These are phyloP conservation scores for Saccostrea echinata DNA, from an alignment of 1,140 invertebrate genomes.

Conservation along the genomic window DNA sequence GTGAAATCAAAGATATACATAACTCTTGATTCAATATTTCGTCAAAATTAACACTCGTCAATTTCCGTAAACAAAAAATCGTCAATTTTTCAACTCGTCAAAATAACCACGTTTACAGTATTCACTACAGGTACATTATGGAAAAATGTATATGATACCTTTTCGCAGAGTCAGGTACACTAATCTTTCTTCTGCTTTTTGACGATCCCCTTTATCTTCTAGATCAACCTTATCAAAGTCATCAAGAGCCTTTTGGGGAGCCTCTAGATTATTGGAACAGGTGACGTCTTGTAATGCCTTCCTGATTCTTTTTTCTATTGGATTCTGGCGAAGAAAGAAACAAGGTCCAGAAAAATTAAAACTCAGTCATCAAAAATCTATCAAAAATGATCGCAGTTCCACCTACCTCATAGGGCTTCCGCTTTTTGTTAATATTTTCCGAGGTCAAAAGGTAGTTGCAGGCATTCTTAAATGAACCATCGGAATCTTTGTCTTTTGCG, in stretches of 20 bases:
- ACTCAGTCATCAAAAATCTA: not conserved
- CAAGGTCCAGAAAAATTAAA: not conserved
- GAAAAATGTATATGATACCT: not conserved
- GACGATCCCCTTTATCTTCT: constrained; percentile 29
- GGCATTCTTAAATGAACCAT: constrained; percentile 43
- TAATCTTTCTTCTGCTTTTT: constrained; percentile 41
- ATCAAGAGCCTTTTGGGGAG: constrained; percentile 44
- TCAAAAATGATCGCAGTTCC: not conserved
- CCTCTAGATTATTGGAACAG: constrained; percentile 41
- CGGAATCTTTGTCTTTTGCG: constrained; percentile 41
- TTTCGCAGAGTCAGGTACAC: constrained; percentile 31
- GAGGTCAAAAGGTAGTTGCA: constrained; percentile 57
- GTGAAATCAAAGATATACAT: too few relatives aligned
- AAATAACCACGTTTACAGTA: too few relatives aligned
- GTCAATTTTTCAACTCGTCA: too few relatives aligned
- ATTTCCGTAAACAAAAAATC: too few relatives aligned
- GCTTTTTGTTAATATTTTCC: constrained; percentile 48
- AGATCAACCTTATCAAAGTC: constrained; percentile 41
- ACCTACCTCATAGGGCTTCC: constrained; percentile 46
- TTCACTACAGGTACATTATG: too few relatives aligned
- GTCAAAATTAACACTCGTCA: too few relatives aligned
- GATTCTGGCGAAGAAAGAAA: not conserved
- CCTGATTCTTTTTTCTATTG: constrained; percentile 20
- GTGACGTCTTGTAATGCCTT: not conserved
- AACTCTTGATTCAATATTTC: too few relatives aligned